These are phyloP conservation scores for Lasioglossum pauxillum DNA, from an alignment of 2,888 invertebrate genomes.

Conservation along the genomic window DNA sequence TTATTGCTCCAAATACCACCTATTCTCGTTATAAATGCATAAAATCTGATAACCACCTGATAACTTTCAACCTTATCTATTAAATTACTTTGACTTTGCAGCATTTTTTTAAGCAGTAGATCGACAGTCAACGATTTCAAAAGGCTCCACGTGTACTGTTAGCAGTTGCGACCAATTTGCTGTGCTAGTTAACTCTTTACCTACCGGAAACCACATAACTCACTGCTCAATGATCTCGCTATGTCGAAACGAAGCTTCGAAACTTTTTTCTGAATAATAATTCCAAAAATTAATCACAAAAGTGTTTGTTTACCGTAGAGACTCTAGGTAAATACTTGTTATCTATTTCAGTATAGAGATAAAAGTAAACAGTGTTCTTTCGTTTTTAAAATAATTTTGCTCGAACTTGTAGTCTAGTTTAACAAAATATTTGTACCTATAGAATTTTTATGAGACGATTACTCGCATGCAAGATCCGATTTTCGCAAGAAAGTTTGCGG, in stretches of 20 bases:
- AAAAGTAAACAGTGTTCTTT: too few species aligned
- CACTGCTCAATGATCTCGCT: neutral
- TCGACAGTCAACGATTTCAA: neutral
- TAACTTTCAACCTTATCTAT: neutral
- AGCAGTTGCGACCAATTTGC: neutral
- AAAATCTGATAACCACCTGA: neutral
- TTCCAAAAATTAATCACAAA: neutral
- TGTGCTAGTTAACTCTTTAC: slow-evolving; percentile 1
- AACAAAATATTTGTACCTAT: neutral
- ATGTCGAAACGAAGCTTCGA: neutral
- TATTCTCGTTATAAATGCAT: neutral
- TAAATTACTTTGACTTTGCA: neutral
- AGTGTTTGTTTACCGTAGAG: neutral
- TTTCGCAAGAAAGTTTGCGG: neutral
- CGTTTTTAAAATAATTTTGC: too few species aligned
- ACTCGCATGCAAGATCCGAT: neutral
- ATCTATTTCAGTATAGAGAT: neutral
- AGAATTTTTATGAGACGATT: neutral
- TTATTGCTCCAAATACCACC: neutral
- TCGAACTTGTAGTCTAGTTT: neutral
- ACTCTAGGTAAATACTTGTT: neutral
- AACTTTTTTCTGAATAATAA: neutral
- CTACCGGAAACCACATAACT: neutral
- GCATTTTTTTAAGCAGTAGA: neutral
- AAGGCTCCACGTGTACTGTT: neutral